Evolutionary conservation across 2,888 invertebrate species (phyloP), one percentile per base, ranked within the genome.

Genomic region (Tenthredo amoena): DNA sequence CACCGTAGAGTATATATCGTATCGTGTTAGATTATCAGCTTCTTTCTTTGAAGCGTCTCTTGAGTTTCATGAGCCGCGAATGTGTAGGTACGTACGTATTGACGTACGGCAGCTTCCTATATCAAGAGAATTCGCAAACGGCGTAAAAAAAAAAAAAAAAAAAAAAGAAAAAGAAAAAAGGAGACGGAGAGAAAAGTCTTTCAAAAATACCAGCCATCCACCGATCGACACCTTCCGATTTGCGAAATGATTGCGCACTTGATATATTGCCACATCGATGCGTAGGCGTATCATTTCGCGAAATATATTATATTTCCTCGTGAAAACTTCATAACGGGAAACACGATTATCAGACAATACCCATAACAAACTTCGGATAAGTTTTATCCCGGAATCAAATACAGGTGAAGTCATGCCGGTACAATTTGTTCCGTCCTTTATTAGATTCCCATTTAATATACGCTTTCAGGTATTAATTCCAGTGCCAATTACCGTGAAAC

Each of bases 21-120:
- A 77, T 77, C 55, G 9, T 18, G 50, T 77, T 77, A 77, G 55
- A 77, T 77, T 55, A 77, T 77, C 77, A 77, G 55, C 31, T 50
- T 18, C 10, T 31, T 47, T 55, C 77, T 77, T 77, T 55, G 77
- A 50, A 77, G 31, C 18, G 18, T 40, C 34, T 77, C 77, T 77
- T 50, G 77, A 77, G 50, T 50, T 77, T 77, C 55, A 77, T 77
- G 77, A 77, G 55, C 47, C 31, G 50, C 76, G 76, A 50, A 77
- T 50, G 4, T 50, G 76, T 72, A 12, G 31, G 31, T 43, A 43
- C 43, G 9, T 43, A 43, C 3, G 0, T 3, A 3, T 26, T 26
- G 26, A 26, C 26, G 26, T 26, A 26, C 26, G 1, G 26, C 21
- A 31, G 76, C 76, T 77, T 77, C 50, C 76, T 34, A 50, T 77